A percentile compares a stretch with the other conserved stretches of the same genome.
Evolutionary conservation across 1,140 invertebrate species (phyloP).

Genomic region (Brachionus angularis): DNA sequence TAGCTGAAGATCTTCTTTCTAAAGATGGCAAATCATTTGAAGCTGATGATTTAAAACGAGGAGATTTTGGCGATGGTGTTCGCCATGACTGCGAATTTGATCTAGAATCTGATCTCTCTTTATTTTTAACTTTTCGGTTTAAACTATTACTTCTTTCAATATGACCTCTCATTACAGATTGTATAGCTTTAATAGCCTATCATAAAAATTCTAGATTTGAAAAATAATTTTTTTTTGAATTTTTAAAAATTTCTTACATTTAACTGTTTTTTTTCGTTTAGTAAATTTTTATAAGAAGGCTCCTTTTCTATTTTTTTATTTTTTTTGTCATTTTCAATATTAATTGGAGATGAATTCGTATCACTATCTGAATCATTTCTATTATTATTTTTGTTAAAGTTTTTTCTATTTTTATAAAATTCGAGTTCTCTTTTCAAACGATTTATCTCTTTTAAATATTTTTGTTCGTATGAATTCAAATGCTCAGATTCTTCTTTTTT

Average conservation of each 20-base stretch:
- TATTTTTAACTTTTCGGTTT: neutral
- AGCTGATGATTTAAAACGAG: neutral
- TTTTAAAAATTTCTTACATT: neutral
- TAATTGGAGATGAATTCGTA: neutral
- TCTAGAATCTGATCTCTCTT: neutral
- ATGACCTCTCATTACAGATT: slow-evolving; percentile 33
- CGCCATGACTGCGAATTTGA: slow-evolving; percentile 19
- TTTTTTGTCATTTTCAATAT: neutral
- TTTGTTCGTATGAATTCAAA: neutral
- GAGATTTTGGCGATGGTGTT: slow-evolving; percentile 11
- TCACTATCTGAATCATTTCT: neutral
- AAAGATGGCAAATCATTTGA: too few species aligned
- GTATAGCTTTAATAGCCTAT: slow-evolving; percentile 5
- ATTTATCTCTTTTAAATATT: slow-evolving; percentile 8
- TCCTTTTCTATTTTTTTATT: too few species aligned
- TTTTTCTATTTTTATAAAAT: neutral
- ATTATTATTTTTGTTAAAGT: neutral
- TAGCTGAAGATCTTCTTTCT: neutral
- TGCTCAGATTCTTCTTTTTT: neutral
- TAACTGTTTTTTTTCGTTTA: slow-evolving; percentile 13
- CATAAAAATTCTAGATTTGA: too few species aligned
- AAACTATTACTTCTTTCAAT: slow-evolving; percentile 11
- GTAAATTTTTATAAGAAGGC: neutral
- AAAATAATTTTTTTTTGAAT: neutral
- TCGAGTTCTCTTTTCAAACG: slow-evolving; percentile 9